phyloP scores from a whole-genome alignment of 2,113 vertebrate species.

The Bubalus kerabau region DNA sequence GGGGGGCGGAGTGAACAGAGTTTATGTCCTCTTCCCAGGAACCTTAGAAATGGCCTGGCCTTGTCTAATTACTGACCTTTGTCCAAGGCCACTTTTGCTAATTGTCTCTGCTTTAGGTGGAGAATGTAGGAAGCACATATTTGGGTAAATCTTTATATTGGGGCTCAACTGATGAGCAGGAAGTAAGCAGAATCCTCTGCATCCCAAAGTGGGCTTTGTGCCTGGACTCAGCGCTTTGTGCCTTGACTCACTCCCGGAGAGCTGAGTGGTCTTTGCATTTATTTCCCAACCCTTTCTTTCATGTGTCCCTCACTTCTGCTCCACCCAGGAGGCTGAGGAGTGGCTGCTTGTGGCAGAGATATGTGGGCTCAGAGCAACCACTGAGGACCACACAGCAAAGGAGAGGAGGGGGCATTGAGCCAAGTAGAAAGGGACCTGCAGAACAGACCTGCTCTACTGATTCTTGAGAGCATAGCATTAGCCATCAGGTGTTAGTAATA shows the following conservation, averaged over 20 bases:
- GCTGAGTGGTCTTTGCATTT: neutral
- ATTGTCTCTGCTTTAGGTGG: neutral
- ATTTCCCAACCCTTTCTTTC: neutral
- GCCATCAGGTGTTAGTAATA: neutral
- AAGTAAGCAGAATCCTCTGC: neutral
- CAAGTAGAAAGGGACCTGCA: neutral
- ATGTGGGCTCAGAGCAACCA: neutral
- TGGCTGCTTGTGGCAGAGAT: neutral
- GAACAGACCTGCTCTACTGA: neutral
- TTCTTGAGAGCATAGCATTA: neutral
- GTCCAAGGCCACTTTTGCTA: neutral
- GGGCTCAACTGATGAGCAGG: neutral
- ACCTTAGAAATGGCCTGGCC: neutral
- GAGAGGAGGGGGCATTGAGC: neutral
- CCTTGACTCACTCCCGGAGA: neutral
- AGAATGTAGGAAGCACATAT: neutral
- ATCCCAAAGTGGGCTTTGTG: neutral
- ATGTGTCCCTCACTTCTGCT: neutral
- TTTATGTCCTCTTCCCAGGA: neutral
- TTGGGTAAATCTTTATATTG: neutral
- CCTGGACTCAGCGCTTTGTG: neutral
- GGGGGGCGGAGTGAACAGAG: fast-evolving
- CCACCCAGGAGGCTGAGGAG: neutral
- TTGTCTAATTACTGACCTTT: neutral
- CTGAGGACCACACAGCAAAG: neutral